Conservation (phyloP, 2,113 vertebrate species). For the Mixornis gularis region DNA sequence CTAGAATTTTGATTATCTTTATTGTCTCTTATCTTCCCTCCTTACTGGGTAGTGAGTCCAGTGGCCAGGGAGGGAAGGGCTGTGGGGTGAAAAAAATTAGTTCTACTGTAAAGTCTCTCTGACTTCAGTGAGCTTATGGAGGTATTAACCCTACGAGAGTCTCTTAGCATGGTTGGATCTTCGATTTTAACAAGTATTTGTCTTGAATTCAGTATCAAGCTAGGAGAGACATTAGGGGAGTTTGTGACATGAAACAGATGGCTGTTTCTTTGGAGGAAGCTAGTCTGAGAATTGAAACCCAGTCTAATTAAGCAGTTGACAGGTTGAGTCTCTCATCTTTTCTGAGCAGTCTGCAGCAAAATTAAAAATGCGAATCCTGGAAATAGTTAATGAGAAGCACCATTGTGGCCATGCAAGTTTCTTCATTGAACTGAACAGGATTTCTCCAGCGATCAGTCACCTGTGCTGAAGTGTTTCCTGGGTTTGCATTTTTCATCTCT, state of each 20-base stretch:
- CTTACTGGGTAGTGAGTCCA: background rate
- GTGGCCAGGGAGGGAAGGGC: background rate
- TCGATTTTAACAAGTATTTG: conserved; percentile 22
- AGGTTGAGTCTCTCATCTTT: conserved; percentile 29
- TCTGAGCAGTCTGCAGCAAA: conserved; percentile 27
- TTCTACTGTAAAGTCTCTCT: background rate
- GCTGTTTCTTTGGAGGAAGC: conserved; percentile 14
- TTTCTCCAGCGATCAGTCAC: background rate
- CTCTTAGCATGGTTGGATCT: background rate
- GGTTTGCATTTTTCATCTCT: background rate
- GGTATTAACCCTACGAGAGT: background rate
- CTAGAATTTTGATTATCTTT: background rate
- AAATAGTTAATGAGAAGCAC: conserved; percentile 2
- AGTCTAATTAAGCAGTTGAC: conserved; percentile 3
- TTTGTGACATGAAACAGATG: background rate
- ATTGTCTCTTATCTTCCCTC: background rate
- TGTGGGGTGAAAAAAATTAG: background rate
- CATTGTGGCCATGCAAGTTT: background rate
- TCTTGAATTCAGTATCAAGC: background rate
- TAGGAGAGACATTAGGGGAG: background rate
- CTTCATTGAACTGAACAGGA: background rate
- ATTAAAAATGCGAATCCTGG: background rate
- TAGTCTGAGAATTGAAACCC: conserved; percentile 1
- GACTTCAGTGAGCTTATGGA: background rate
- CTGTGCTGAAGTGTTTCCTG: background rate